Percentiles rank a stretch among this genome's conserved stretches.
Evolutionary conservation across 2,888 invertebrate genomes (phyloP).

Genomic region (Bibio marci): DNA sequence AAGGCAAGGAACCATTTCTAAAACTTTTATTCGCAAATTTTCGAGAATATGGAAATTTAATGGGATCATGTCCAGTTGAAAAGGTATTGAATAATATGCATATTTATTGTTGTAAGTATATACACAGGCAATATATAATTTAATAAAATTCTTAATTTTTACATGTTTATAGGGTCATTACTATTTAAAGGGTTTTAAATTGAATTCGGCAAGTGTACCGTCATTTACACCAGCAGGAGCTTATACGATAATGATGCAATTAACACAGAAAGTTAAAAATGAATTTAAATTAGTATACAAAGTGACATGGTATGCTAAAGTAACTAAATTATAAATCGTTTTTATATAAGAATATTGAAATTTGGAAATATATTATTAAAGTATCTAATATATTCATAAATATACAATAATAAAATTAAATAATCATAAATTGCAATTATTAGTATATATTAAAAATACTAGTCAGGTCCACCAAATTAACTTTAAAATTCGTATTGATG

Average conservation of each 20-base stretch:
- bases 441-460: too few species aligned
- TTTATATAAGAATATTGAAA: too few species aligned
- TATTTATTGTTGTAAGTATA: not conserved
- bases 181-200: conserved; percentile 1
- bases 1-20: not conserved
- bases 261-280: not conserved
- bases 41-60: not conserved
- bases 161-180: not conserved
- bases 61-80: not conserved
- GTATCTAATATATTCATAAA: too few species aligned
- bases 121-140: not conserved
- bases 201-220: not conserved
- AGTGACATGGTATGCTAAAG: conserved; percentile 2
- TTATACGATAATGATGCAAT: not conserved
- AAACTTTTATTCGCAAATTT: not conserved
- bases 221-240: not conserved
- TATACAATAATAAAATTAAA: too few species aligned
- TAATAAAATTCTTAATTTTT: not conserved
- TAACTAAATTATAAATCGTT: not conserved
- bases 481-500: too few species aligned
- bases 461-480: too few species aligned
- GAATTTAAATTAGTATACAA: not conserved
- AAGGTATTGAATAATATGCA: not conserved
- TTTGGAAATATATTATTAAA: too few species aligned
- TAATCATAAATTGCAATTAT: too few species aligned